Conservation (phyloP, 2,888 invertebrate species). For the Eupeodes luniger region DNA sequence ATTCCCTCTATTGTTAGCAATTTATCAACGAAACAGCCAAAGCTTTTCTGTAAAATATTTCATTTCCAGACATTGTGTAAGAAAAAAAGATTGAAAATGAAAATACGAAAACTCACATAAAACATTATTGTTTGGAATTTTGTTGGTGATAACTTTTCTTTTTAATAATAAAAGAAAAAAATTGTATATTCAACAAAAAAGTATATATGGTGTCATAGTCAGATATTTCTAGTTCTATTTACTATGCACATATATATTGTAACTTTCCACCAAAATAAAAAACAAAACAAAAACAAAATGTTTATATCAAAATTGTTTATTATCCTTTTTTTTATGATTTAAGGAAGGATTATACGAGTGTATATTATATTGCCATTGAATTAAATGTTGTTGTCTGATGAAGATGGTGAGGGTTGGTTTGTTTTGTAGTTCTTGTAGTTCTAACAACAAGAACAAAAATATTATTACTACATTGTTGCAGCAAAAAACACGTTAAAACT, state of each 20-base stretch:
- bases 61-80: not conserved
- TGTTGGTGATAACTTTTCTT: not conserved
- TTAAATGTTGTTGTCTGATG: constrained; percentile 36
- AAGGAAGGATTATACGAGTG: constrained; percentile 37
- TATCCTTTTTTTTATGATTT: constrained; percentile 34
- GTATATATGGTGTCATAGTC: not conserved
- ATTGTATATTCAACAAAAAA: not conserved
- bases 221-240: not conserved
- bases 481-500: constrained; percentile 45
- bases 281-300: constrained; percentile 18
- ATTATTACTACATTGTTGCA: not conserved
- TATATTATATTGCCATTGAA: constrained; percentile 36
- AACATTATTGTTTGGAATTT: not conserved
- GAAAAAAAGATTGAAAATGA: not conserved
- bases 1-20: too few relatives aligned
- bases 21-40: not conserved
- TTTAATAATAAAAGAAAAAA: not conserved
- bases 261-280: not conserved
- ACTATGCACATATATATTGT: not conserved
- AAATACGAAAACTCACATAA: not conserved
- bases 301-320: constrained; percentile 38
- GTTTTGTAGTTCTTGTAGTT: too few relatives aligned
- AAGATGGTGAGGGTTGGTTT: too few relatives aligned
- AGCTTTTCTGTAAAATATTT: not conserved
- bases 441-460: too few relatives aligned